Evolutionary conservation across 1,140 invertebrate species (phyloP), one percentile per base, ranked within the genome.

Genomic region (Bicyclus anynana): DNA sequence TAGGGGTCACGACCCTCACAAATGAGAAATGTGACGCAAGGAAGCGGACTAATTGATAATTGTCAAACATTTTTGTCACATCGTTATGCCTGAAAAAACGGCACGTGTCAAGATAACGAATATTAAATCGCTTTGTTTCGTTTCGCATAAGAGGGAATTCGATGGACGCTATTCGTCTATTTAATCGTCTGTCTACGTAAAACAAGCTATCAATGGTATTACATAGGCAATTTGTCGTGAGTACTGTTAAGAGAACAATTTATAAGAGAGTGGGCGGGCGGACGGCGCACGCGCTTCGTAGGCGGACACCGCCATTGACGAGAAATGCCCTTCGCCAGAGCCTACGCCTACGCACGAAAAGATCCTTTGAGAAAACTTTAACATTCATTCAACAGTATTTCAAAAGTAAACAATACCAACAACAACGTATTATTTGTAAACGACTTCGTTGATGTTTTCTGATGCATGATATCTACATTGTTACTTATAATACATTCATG

Each of bases 161-260:
- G n/a, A n/a, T n/a, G n/a, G n/a, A n/a, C n/a, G n/a, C n/a, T n/a
- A n/a, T n/a, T n/a, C n/a, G n/a, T n/a, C n/a, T n/a, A n/a, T n/a
- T n/a, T n/a, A n/a, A n/a, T n/a, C n/a, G n/a, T n/a, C n/a, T n/a
- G n/a, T n/a, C n/a, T n/a, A n/a, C n/a, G n/a, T 64, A 65, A 72
- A 77, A 67, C 44, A 57, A 50, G 50, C 58, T 69, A 68, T 76
- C 68, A 65, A 57, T 55, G 59, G 56, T 69, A 64, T 58, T 72
- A 69, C 69, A 74, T 61, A 67, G 74, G 67, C 62, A 81, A 83
- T 83, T 84, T 80, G 80, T 84, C 73, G 70, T 58, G 26, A 55
- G 72, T 79, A 77, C 83, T 74, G 81, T 83, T 86, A 84, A 72
- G 65, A 52, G 67, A 62, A 77, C 72, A 78, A 81, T 83, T 84